Percentiles rank a stretch among this genome's conserved stretches.
phyloP scores from a whole-genome alignment of 2,113 vertebrate species.

The Oryzias celebensis region DNA sequence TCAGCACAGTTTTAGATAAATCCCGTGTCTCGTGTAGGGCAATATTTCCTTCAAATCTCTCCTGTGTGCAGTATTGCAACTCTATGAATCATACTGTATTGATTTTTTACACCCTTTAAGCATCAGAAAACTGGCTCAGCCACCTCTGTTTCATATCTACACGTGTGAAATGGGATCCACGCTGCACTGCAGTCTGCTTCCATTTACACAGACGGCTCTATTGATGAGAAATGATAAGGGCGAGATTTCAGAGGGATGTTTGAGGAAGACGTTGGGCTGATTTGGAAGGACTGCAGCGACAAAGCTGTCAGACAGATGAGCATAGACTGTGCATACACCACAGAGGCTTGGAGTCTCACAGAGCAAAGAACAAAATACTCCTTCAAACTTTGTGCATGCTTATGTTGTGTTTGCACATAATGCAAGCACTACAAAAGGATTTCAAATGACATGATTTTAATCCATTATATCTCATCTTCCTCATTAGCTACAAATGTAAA shows the following conservation, averaged over 20 bases:
- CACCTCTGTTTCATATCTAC: conserved; percentile 38
- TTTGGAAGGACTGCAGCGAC: conserved; percentile 6
- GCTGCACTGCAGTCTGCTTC: conserved; percentile 26
- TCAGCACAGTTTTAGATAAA: conserved; percentile 20
- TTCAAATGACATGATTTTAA: no score
- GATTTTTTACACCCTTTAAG: conserved; percentile 30
- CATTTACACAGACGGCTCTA: conserved; percentile 42
- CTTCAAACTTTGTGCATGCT: no score
- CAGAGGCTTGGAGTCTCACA: no score
- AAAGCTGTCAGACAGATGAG: conserved; percentile 27
- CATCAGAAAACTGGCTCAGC: conserved; percentile 9
- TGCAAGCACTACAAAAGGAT: no score
- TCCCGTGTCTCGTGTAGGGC: conserved; percentile 21
- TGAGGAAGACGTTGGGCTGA: conserved; percentile 20
- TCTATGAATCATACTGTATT: conserved; percentile 17
- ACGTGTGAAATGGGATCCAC: conserved; percentile 50
- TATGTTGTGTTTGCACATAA: no score
- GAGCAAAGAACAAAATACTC: no score
- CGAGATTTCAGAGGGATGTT: conserved; percentile 25
- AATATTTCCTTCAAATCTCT: conserved; percentile 10
- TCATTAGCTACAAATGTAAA: no score
- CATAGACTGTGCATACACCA: background rate
- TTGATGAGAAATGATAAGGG: conserved; percentile 40
- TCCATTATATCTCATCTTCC: no score
- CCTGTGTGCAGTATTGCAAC: conserved; percentile 2